Conservation (phyloP, 2,113 vertebrate species). For the Sphaerodactylus townsendi region DNA sequence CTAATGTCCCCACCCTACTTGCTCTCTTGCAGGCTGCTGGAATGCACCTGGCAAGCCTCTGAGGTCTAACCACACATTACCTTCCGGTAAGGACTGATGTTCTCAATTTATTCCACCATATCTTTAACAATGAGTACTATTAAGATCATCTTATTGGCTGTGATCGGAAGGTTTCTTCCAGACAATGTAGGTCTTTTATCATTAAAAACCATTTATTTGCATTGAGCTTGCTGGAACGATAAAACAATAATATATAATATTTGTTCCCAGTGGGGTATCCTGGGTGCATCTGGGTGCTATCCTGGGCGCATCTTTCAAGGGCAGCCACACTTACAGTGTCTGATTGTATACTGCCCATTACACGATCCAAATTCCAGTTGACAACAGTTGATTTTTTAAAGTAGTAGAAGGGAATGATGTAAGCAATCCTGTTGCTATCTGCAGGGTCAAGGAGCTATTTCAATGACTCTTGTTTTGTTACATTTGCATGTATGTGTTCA, state of each 20-base stretch:
- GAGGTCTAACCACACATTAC: too few relatives aligned
- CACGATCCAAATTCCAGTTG: background rate
- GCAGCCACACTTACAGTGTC: background rate
- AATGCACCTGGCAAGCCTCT: too few relatives aligned
- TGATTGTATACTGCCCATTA: too few relatives aligned
- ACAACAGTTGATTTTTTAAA: background rate
- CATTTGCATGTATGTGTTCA: slow-evolving; percentile 26
- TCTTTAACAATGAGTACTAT: background rate
- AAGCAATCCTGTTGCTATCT: background rate
- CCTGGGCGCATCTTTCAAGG: background rate
- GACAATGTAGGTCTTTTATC: background rate
- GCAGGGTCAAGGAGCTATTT: slow-evolving; percentile 33
- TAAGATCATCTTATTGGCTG: background rate
- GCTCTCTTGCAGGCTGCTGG: too few relatives aligned
- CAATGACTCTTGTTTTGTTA: slow-evolving; percentile 35
- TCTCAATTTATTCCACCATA: background rate
- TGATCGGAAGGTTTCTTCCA: background rate
- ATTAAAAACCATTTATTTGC: background rate
- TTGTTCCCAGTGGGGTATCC: background rate
- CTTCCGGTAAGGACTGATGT: background rate
- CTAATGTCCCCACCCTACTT: too few relatives aligned
- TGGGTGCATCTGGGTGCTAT: too few relatives aligned
- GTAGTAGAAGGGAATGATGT: background rate
- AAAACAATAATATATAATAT: background rate
- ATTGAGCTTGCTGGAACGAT: background rate